Evolutionary conservation across 2,888 invertebrate genomes (phyloP).

Genomic region (Antitype chi): DNA sequence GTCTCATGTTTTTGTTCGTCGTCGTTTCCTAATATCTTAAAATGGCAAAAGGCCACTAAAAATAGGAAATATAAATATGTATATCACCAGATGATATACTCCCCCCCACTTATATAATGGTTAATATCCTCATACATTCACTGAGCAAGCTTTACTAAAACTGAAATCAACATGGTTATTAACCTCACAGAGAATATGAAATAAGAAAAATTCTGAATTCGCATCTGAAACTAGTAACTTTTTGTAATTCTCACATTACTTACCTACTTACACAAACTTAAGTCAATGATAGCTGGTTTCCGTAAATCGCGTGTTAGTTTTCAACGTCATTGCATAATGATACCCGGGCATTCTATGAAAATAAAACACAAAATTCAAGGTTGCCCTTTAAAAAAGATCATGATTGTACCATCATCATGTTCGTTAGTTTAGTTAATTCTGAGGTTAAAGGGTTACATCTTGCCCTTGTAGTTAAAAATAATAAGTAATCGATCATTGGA

Average conservation of each 20-base stretch:
- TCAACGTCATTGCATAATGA: slow-evolving; percentile 35
- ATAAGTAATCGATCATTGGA: slow-evolving; percentile 24
- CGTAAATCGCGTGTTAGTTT: slow-evolving; percentile 46
- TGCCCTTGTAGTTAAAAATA: slow-evolving; percentile 31
- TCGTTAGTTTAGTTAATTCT: slow-evolving; percentile 38
- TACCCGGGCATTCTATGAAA: slow-evolving; percentile 30
- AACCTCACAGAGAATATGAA: slow-evolving; percentile 18
- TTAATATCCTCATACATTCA: neutral
- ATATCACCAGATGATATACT: neutral
- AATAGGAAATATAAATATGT: neutral
- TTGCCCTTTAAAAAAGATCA: slow-evolving; percentile 25
- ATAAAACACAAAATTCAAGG: slow-evolving; percentile 41
- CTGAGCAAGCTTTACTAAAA: neutral
- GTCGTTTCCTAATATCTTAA: neutral
- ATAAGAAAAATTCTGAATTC: slow-evolving; percentile 16
- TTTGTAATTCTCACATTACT: slow-evolving; percentile 34
- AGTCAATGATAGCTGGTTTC: slow-evolving; percentile 41
- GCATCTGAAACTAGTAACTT: slow-evolving; percentile 11
- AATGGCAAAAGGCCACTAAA: neutral
- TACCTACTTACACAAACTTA: slow-evolving; percentile 26
- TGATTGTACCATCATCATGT: slow-evolving; percentile 10
- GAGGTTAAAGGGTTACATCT: slow-evolving; percentile 25
- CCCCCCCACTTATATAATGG: neutral
- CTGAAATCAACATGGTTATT: slow-evolving; percentile 1
- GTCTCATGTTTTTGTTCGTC: neutral